Percentiles rank a stretch among this genome's conserved stretches.
phyloP scores from a whole-genome alignment of 2,888 invertebrate genomes.

The Heteromyza rotundicornis region DNA sequence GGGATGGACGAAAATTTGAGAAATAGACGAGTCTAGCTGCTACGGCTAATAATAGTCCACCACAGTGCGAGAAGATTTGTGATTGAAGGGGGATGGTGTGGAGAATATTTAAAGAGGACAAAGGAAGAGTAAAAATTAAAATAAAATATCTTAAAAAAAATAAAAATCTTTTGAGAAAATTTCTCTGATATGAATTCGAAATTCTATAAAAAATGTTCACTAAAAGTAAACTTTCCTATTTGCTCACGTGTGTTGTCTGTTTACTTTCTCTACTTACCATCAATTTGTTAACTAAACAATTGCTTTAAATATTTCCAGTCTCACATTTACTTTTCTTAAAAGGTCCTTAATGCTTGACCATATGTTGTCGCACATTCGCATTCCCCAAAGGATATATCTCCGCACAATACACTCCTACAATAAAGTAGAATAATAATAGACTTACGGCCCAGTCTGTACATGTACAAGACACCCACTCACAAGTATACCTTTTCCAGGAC shows the following conservation, averaged over 20 bases:
- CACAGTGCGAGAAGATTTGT: no score
- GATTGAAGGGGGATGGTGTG: not conserved
- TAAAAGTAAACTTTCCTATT: no score
- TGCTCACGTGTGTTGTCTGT: no score
- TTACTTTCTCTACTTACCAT: no score
- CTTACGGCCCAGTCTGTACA: constrained; percentile 27
- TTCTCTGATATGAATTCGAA: no score
- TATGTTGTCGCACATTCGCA: constrained; percentile 32
- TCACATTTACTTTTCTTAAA: not conserved
- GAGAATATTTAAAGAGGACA: no score
- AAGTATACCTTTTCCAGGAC: not conserved
- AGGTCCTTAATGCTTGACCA: constrained; percentile 17
- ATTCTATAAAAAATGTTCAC: no score
- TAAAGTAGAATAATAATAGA: constrained; percentile 39
- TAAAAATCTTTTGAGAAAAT: no score
- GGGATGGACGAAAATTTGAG: constrained; percentile 2
- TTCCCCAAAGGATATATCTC: constrained; percentile 27
- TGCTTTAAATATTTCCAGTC: not conserved
- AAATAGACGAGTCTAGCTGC: no score
- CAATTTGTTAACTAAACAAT: not conserved
- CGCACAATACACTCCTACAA: constrained; percentile 20
- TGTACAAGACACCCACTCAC: not conserved
- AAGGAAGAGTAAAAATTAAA: no score
- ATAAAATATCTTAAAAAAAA: no score
- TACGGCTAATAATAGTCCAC: no score